Percentiles rank a stretch among this genome's conserved stretches.
phyloP scores from a whole-genome alignment of 2,888 invertebrate genomes.

The Limnephilus rhombicus region DNA sequence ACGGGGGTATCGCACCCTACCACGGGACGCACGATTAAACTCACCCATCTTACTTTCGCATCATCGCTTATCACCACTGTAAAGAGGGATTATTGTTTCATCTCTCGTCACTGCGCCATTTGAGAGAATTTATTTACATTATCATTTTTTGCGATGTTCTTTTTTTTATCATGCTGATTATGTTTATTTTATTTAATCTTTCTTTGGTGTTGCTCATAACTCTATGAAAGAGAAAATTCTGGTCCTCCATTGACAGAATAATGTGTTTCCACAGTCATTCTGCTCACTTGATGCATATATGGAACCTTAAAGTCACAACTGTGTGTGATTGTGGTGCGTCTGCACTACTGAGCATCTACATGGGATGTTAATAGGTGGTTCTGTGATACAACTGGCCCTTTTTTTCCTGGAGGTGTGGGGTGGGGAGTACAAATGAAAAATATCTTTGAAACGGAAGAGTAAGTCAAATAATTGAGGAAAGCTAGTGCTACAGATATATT shows the following conservation, averaged over 20 bases:
- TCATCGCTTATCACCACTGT: neutral
- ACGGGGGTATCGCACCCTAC: conserved; percentile 58
- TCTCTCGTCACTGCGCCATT: neutral
- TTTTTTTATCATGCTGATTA: neutral
- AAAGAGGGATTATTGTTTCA: neutral
- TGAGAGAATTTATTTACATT: neutral
- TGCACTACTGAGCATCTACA: neutral
- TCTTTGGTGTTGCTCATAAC: neutral
- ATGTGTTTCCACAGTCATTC: neutral
- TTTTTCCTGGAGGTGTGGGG: too few relatives aligned
- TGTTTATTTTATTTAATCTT: neutral
- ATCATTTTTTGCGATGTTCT: neutral
- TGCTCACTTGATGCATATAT: neutral
- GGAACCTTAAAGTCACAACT: neutral
- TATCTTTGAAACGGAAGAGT: too few relatives aligned
- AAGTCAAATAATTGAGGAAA: too few relatives aligned
- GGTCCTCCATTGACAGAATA: neutral
- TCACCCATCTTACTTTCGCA: neutral
- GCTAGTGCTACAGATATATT: too few relatives aligned
- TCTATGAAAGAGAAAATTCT: neutral
- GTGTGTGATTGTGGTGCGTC: neutral
- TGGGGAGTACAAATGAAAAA: too few relatives aligned
- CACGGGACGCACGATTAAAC: conserved; percentile 52
- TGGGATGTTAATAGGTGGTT: neutral
- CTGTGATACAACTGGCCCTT: too few relatives aligned